These are phyloP conservation scores for Nycticorax nycticorax DNA, from an alignment of 2,113 vertebrate species.

Conservation along the genomic window DNA sequence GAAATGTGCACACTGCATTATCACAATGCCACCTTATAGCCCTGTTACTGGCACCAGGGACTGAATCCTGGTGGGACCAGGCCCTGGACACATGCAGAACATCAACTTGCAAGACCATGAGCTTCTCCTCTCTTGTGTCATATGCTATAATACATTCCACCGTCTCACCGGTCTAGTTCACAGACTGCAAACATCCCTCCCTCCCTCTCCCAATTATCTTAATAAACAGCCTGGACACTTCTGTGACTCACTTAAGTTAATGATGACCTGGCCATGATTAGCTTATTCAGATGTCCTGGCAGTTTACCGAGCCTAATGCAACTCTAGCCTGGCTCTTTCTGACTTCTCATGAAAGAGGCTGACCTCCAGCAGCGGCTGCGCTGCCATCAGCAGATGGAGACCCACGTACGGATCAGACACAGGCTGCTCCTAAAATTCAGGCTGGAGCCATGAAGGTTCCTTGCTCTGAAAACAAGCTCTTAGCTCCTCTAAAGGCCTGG, in stretches of 20 bases:
- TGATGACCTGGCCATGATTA: conserved; percentile 3
- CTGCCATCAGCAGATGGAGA: neutral
- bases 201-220: neutral
- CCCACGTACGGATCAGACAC: neutral
- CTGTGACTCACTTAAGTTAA: conserved; percentile 44
- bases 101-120: neutral
- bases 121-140: neutral
- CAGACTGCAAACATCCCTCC: neutral
- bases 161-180: neutral
- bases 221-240: conserved; percentile 35
- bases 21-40: neutral
- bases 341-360: neutral
- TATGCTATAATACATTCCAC: neutral
- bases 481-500: neutral
- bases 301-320: neutral
- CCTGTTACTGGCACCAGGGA: neutral
- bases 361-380: neutral
- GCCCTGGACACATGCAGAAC: neutral
- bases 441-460: neutral
- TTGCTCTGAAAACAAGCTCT: neutral
- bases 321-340: neutral
- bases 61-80: neutral
- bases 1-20: neutral
- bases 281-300: conserved; percentile 30
- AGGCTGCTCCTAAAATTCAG: neutral